Evolutionary conservation across 2,113 vertebrate genomes (phyloP), one percentile per base, ranked within the genome.

Genomic region (Colossoma macropomum): DNA sequence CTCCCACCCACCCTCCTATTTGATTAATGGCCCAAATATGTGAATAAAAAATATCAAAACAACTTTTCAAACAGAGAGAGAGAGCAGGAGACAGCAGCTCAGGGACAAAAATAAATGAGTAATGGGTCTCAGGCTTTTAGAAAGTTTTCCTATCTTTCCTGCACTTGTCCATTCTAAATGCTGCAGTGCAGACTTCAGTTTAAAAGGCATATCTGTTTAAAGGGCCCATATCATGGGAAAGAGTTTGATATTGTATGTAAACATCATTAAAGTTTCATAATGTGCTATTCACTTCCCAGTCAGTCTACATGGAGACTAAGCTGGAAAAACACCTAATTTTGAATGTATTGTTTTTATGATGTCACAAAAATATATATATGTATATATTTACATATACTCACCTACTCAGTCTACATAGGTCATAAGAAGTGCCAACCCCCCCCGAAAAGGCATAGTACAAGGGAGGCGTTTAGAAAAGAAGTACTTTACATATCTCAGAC

Each of bases 11-110:
- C 76, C 86, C 86, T 69, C 79, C 85, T 84, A 83, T 92, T 90
- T 93, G 93, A 95, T 94, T 95, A 92, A 94, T 94, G 93, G 90
- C 91, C 88, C 90, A 89, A 92, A 93, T 92, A 91, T 90, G 92
- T 91, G 91, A 92, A 93, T 93, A 92, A 91, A 93, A 71, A 93
- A 92, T 90, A 94, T 95, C 90, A 90, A 91, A 92, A 92, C 90
- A 90, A 90, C 89, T 92, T 86, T 83, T 92, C 88, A 88, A 91
- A 91, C 83, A 73, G 79, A 87, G 85, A 82, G 90, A 87, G 85
- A 82, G 90, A 86, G 87, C 78, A 83, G 63, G 86, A 84, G 85
- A 75, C 60, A 86, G 88, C 86, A 81, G 89, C 89, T 92, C 88
- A 84, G 84, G 87, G 88, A 91, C 81, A 79, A 72, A 87, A 91